Evolutionary conservation across 2,888 invertebrate genomes (phyloP).

Genomic region (Clusia tigrina): DNA sequence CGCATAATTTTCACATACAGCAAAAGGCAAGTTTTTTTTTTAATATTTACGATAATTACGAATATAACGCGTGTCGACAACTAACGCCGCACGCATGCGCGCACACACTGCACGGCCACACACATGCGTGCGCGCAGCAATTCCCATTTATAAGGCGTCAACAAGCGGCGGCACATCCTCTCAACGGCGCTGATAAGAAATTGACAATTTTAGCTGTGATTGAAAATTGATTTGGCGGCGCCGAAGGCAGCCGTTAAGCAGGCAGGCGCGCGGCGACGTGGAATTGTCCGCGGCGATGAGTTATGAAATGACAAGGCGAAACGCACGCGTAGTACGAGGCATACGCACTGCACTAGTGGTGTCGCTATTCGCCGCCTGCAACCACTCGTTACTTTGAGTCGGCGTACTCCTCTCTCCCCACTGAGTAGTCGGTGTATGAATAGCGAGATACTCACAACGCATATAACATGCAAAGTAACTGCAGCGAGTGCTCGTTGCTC

Average conservation of each 20-base stretch:
- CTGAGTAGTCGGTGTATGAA: no score
- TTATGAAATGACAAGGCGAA: constrained; percentile 2
- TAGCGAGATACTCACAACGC: no score
- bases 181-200: constrained; percentile 3
- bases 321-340: not conserved
- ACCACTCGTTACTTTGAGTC: no score
- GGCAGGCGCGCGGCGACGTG: not conserved
- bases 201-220: constrained; percentile 7
- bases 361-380: no score
- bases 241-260: constrained; percentile 1
- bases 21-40: not conserved
- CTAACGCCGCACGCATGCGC: not conserved
- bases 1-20: not conserved
- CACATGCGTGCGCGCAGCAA: not conserved
- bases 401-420: no score
- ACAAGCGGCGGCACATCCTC: constrained; percentile 12
- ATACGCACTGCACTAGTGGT: no score
- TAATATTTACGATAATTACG: constrained; percentile 3
- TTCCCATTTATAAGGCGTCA: not conserved
- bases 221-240: constrained; percentile 5
- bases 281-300: not conserved
- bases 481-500: no score
- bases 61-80: not conserved
- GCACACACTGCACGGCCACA: not conserved
- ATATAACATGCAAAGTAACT: no score